phyloP scores from a whole-genome alignment of 2,797 vertebrate genomes.

The Chaetophractus vellerosus region DNA sequence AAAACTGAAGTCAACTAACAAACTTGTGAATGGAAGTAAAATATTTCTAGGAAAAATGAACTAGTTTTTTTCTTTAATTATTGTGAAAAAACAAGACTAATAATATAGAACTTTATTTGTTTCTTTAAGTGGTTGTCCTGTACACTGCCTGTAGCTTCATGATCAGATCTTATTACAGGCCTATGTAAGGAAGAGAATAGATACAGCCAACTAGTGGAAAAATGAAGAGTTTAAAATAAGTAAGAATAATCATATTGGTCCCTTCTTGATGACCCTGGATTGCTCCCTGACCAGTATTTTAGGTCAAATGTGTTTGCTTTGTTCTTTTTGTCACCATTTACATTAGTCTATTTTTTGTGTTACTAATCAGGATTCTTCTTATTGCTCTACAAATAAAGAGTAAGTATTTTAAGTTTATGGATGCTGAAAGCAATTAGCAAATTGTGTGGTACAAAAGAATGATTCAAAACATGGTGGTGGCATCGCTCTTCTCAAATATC shows the following conservation, averaged over 20 bases:
- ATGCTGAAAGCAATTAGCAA: neutral
- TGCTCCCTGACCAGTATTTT: neutral
- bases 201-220: neutral
- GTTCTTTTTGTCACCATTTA: neutral
- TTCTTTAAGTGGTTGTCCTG: neutral
- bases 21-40: slow-evolving; percentile 43
- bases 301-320: neutral
- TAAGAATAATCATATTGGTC: neutral
- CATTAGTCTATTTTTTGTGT: neutral
- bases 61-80: neutral
- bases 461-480: neutral
- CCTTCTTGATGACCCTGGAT: neutral
- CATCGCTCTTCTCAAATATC: neutral
- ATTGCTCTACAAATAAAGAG: neutral
- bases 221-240: neutral
- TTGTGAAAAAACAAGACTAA: neutral
- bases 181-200: neutral
- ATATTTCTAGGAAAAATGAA: slow-evolving; percentile 17
- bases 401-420: neutral
- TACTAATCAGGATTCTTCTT: neutral
- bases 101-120: neutral
- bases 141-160: neutral
- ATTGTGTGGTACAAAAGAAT: neutral
- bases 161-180: neutral
- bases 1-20: neutral